These are phyloP conservation scores for Tipula lateralis DNA, from an alignment of 2,888 invertebrate species.

Conservation along the genomic window DNA sequence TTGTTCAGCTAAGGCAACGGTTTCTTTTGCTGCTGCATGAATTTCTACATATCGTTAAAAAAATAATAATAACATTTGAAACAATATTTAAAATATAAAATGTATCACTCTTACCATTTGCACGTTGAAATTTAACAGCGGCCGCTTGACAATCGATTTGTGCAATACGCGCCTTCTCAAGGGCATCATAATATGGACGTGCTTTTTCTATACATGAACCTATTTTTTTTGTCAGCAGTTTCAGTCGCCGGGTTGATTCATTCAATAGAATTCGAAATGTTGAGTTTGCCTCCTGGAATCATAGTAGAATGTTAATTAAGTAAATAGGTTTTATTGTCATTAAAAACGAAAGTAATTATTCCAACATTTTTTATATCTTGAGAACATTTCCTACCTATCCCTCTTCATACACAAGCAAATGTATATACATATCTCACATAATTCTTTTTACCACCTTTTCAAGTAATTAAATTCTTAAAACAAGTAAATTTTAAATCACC, in stretches of 20 bases:
- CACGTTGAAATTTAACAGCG: slow-evolving; percentile 83
- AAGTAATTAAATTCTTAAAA: neutral
- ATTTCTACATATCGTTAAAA: slow-evolving; percentile 52
- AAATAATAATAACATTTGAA: neutral
- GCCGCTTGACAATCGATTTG: slow-evolving; percentile 83
- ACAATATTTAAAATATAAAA: neutral
- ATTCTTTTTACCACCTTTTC: neutral
- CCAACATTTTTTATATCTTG: neutral
- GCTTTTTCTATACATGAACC: slow-evolving; percentile 85
- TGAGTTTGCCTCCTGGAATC: slow-evolving; percentile 77
- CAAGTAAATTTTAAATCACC: neutral
- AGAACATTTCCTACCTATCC: no score
- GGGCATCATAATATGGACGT: slow-evolving; percentile 82
- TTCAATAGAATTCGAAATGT: slow-evolving; percentile 82
- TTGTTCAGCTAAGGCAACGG: slow-evolving; percentile 84
- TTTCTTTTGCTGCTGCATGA: slow-evolving; percentile 90
- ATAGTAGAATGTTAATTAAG: neutral
- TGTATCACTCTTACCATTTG: slow-evolving; percentile 73
- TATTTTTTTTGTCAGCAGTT: slow-evolving; percentile 72
- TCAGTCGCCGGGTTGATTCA: slow-evolving; percentile 78
- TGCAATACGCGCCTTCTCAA: slow-evolving; percentile 70
- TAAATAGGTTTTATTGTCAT: neutral
- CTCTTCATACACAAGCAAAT: no score
- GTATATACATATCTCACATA: neutral
- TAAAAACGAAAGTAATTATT: no score